Evolutionary conservation across 2,888 invertebrate genomes (phyloP).

Genomic region (Octonoba sinensis): DNA sequence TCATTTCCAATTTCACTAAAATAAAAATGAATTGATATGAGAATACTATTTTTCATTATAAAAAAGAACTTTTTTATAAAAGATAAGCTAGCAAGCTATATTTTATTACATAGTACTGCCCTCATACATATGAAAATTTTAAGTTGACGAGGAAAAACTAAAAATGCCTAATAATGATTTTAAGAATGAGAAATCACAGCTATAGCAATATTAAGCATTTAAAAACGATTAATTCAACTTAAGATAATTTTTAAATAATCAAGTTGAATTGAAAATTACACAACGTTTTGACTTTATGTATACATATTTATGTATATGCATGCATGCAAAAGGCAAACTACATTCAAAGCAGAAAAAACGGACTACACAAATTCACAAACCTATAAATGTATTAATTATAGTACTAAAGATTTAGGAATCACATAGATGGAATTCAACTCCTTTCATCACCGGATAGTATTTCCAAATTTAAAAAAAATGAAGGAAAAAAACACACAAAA

Average conservation of each 20-base stretch:
- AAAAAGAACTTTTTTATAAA: constrained; percentile 17
- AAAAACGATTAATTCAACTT: too few species aligned
- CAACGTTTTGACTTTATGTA: too few species aligned
- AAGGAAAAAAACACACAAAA: constrained; percentile 14
- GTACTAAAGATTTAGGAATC: constrained; percentile 28
- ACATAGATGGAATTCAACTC: constrained; percentile 44
- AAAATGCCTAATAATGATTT: too few species aligned
- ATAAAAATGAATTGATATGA: constrained; percentile 40
- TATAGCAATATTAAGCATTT: too few species aligned
- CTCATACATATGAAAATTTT: constrained; percentile 12
- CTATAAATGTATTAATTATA: constrained; percentile 29
- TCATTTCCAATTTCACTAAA: constrained; percentile 32
- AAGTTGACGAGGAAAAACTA: not conserved
- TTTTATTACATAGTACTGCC: not conserved
- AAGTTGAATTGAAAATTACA: too few species aligned
- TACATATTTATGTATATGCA: constrained; percentile 8
- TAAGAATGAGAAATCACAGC: too few species aligned
- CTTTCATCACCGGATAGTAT: constrained; percentile 57
- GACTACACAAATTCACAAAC: constrained; percentile 22
- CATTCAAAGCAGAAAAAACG: constrained; percentile 2
- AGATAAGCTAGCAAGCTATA: constrained; percentile 9
- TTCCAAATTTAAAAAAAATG: constrained; percentile 18
- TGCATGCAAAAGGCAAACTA: constrained; percentile 13
- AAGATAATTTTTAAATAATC: too few species aligned
- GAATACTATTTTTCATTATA: constrained; percentile 48